Percentiles rank a stretch among this genome's conserved stretches.
phyloP scores from a whole-genome alignment of 2,888 invertebrate species.

The Hydriomena furcata region DNA sequence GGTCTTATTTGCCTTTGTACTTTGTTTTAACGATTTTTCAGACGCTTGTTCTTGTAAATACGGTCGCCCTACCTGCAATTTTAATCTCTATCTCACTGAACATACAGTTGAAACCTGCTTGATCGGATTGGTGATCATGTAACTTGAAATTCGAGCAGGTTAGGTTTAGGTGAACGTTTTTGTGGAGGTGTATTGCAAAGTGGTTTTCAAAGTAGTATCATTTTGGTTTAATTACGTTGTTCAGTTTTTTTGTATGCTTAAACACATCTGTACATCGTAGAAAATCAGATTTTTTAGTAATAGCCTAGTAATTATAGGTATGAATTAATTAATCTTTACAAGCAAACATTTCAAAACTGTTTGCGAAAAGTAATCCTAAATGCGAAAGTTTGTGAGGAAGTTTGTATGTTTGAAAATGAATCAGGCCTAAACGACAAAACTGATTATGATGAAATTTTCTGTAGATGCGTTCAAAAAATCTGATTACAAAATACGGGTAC shows the following conservation, averaged over 20 bases:
- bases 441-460: too few species aligned
- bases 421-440: too few species aligned
- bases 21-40: slow-evolving; percentile 34
- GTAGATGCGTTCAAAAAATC: too few species aligned
- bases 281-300: too few species aligned
- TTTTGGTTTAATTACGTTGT: slow-evolving; percentile 3
- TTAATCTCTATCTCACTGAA: slow-evolving; percentile 4
- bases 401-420: too few species aligned
- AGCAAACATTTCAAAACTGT: too few species aligned
- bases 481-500: too few species aligned
- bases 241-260: not conserved
- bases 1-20: slow-evolving; percentile 33
- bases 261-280: too few species aligned
- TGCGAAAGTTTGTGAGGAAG: too few species aligned
- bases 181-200: slow-evolving; percentile 9
- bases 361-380: too few species aligned
- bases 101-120: not conserved
- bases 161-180: slow-evolving; percentile 2
- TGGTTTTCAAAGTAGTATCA: slow-evolving; percentile 7
- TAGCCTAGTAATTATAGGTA: too few species aligned
- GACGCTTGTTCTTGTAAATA: slow-evolving; percentile 16
- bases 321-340: too few species aligned
- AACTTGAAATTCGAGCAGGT: slow-evolving; percentile 11
- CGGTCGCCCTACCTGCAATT: not conserved
- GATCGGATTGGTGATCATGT: not conserved